Conservation (phyloP, 53 echinoderm and acorn worm genomes). For the Apostichopus leukothele region DNA sequence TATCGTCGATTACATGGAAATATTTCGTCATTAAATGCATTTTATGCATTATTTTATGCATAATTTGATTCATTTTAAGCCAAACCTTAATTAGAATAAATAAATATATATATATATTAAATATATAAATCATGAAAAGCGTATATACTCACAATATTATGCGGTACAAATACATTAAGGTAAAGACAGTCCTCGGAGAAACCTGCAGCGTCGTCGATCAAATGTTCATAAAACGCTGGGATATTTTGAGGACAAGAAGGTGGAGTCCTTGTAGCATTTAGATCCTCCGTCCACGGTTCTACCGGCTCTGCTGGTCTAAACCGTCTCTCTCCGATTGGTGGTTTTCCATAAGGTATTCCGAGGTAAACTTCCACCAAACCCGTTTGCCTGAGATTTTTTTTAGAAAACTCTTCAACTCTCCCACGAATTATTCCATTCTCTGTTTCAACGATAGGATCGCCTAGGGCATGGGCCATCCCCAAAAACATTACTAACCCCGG, state of each 20-base stretch:
- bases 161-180: constrained; percentile 12
- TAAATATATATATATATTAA: too few relatives aligned
- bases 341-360: constrained; percentile 14
- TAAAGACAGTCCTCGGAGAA: constrained; percentile 41
- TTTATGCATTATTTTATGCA: too few relatives aligned
- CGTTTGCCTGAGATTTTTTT: neutral
- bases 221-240: neutral
- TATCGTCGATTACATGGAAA: too few relatives aligned
- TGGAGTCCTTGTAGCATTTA: neutral
- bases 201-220: neutral
- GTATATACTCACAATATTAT: neutral
- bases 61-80: too few relatives aligned
- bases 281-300: neutral
- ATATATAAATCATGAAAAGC: too few relatives aligned
- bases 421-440: neutral
- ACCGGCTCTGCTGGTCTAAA: constrained; percentile 16
- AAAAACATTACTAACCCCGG: neutral
- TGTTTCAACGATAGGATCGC: neutral
- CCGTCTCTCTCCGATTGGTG: constrained; percentile 15
- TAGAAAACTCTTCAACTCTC: neutral
- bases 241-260: constrained; percentile 7
- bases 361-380: neutral
- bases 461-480: neutral
- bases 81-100: too few relatives aligned
- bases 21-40: too few relatives aligned